A percentile compares a stretch with the other conserved stretches of the same genome.
Conservation (phyloP, 2,113 vertebrate genomes). For the Eupsittula cactorum region DNA sequence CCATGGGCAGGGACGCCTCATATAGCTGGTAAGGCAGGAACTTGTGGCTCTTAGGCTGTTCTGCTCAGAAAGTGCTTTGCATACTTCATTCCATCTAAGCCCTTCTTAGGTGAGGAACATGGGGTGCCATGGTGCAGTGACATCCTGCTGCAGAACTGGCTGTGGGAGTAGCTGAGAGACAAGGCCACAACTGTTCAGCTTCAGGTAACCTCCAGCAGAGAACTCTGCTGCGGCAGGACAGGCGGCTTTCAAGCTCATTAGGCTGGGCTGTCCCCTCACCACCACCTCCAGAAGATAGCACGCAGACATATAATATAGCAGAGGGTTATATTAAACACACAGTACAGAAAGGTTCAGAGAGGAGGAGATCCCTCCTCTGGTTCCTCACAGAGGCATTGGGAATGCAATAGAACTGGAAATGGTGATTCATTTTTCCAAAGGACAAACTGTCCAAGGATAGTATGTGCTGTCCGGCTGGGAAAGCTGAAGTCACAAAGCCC, state of each 20-base stretch:
- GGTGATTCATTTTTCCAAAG: neutral
- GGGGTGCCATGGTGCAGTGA: neutral
- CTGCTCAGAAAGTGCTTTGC: neutral
- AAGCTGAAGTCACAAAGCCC: neutral
- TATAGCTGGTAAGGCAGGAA: neutral
- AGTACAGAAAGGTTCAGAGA: neutral
- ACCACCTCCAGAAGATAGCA: neutral
- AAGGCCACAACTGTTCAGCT: neutral
- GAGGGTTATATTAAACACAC: neutral
- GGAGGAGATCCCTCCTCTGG: neutral
- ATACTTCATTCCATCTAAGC: rapidly evolving
- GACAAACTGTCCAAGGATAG: neutral
- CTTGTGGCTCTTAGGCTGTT: rapidly evolving
- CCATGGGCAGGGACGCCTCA: neutral
- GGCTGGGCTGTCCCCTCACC: neutral
- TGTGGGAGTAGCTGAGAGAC: neutral
- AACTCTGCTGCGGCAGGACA: neutral
- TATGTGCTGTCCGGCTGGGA: neutral
- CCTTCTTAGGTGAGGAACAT: neutral
- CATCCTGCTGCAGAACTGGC: neutral
- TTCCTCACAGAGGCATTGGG: neutral
- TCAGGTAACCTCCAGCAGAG: neutral
- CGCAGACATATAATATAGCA: too few relatives aligned
- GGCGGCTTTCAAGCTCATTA: neutral
- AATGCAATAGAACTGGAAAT: neutral